phyloP scores from a whole-genome alignment of 2,113 vertebrate species.

The Ameiurus melas region DNA sequence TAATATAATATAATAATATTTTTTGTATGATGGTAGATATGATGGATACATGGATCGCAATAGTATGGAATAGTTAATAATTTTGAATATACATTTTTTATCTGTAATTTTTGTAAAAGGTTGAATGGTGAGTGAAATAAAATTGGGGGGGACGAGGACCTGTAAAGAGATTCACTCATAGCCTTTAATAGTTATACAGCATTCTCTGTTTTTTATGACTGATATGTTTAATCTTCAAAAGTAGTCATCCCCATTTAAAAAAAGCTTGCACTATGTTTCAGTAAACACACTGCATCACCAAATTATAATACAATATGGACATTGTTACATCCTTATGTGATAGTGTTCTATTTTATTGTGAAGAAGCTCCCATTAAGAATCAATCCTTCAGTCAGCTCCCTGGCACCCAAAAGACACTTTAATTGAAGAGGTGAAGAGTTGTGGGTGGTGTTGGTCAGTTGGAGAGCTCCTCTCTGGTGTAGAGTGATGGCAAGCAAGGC shows the following conservation, averaged over 20 bases:
- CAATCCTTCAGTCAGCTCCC: slow-evolving; percentile 11
- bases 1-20: neutral
- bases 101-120: neutral
- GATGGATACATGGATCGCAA: neutral
- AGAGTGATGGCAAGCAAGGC: slow-evolving; percentile 70
- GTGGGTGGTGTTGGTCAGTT: slow-evolving; percentile 31
- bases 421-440: slow-evolving; percentile 34
- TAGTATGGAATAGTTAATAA: neutral
- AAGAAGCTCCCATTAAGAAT: neutral
- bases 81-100: neutral
- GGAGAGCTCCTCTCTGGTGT: slow-evolving; percentile 55
- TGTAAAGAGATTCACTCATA: neutral
- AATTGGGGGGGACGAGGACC: neutral
- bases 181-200: neutral
- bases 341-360: neutral
- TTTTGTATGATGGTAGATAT: neutral
- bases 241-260: neutral
- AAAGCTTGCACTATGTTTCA: neutral
- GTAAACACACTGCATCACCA: neutral
- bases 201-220: neutral
- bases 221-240: neutral
- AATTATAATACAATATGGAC: neutral
- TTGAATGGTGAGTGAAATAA: neutral
- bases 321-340: neutral
- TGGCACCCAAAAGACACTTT: neutral